Evolutionary conservation across 1,140 invertebrate species (phyloP).

Genomic region (Macrostomum lignano): DNA sequence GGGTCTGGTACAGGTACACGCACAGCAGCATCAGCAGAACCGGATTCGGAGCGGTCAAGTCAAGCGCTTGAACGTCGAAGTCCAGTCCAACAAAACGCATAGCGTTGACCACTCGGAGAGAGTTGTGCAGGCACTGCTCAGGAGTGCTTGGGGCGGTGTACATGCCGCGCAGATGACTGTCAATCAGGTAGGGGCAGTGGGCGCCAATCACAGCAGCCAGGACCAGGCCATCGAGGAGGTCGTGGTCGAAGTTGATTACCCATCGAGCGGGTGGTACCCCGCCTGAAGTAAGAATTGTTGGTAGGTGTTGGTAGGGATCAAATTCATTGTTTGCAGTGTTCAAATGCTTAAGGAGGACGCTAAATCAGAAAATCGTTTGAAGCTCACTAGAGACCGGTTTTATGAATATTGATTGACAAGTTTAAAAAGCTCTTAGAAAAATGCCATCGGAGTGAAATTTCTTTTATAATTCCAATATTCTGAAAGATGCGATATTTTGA

Average conservation of each 20-base stretch:
- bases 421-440: too few species aligned
- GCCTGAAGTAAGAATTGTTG: slow-evolving; percentile 9
- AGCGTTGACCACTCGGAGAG: slow-evolving; percentile 17
- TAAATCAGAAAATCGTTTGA: too few species aligned
- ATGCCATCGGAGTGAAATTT: too few species aligned
- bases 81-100: slow-evolving; percentile 21
- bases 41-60: slow-evolving; percentile 27
- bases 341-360: too few species aligned
- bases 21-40: slow-evolving; percentile 19
- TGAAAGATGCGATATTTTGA: too few species aligned
- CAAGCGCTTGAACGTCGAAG: slow-evolving; percentile 26
- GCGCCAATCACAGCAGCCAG: slow-evolving; percentile 21
- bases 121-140: slow-evolving; percentile 27
- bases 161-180: slow-evolving; percentile 12
- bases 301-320: background rate
- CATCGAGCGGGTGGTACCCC: slow-evolving; percentile 19
- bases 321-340: too few species aligned
- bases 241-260: slow-evolving; percentile 29
- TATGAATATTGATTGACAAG: too few species aligned
- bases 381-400: too few species aligned
- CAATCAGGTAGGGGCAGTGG: slow-evolving; percentile 20
- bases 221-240: slow-evolving; percentile 24
- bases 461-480: too few species aligned
- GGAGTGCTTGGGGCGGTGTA: slow-evolving; percentile 19
- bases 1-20: slow-evolving; percentile 17